Evolutionary conservation across 2,888 invertebrate genomes (phyloP).

Genomic region (Exephanes ischioxanthus): DNA sequence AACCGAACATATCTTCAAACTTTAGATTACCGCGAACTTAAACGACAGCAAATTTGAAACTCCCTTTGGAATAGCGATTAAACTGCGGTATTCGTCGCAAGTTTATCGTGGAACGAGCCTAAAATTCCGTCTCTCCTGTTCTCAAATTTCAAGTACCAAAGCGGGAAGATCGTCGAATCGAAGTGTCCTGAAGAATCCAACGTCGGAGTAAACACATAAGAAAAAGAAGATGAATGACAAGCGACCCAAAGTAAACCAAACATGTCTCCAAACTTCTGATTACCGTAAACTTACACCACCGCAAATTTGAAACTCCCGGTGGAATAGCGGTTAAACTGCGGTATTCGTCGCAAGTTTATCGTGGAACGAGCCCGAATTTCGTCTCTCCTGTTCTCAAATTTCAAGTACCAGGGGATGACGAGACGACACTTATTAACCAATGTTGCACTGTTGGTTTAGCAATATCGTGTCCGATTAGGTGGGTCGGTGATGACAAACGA

Average conservation of each 20-base stretch:
- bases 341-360: slow-evolving; percentile 9
- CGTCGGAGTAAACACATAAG: too few relatives aligned
- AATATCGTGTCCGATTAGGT: slow-evolving; percentile 50
- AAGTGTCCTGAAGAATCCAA: too few relatives aligned
- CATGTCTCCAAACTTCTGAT: background rate
- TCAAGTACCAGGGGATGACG: slow-evolving; percentile 3
- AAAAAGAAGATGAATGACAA: too few relatives aligned
- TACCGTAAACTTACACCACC: background rate
- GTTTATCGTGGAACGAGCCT: background rate
- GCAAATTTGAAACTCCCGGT: background rate
- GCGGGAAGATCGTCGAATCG: background rate
- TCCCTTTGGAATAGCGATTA: background rate
- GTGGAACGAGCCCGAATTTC: background rate
- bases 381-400: slow-evolving; percentile 30
- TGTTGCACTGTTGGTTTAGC: slow-evolving; percentile 36
- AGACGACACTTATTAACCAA: slow-evolving; percentile 43
- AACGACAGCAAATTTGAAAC: background rate
- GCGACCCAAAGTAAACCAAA: too few relatives aligned
- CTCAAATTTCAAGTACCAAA: slow-evolving; percentile 20
- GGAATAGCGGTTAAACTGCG: background rate
- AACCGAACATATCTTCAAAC: background rate
- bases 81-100: background rate
- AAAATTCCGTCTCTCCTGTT: slow-evolving; percentile 25
- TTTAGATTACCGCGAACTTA: background rate
- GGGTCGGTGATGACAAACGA: slow-evolving; percentile 13